A percentile compares a stretch with the other conserved stretches of the same genome.
phyloP scores from a whole-genome alignment of 2,888 invertebrate genomes.

The Lordiphosa fenestrarum region DNA sequence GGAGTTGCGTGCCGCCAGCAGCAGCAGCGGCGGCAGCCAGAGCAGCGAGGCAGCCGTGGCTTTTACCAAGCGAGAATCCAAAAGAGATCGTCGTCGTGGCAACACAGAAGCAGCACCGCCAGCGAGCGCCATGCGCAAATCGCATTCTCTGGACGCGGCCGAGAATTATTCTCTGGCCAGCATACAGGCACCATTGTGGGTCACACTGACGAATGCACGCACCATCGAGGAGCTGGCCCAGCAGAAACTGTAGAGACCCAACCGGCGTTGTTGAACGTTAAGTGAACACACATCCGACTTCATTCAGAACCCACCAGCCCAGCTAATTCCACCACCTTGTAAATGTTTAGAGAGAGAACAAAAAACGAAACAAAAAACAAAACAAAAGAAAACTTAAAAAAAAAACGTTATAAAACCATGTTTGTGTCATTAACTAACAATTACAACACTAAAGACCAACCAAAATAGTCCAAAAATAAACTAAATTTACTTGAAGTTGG shows the following conservation, averaged over 20 bases:
- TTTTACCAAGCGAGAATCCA: constrained; percentile 46
- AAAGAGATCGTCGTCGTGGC: constrained; percentile 33
- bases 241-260: constrained; percentile 57
- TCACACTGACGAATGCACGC: constrained; percentile 88
- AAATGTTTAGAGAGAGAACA: constrained; percentile 27
- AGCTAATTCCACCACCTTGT: constrained; percentile 12
- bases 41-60: constrained; percentile 43
- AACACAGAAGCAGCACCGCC: constrained; percentile 15
- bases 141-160: constrained; percentile 69
- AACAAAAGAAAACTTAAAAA: constrained; percentile 2
- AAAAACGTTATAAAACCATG: constrained; percentile 8
- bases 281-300: no score
- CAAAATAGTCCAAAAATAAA: constrained; percentile 33
- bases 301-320: no score
- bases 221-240: constrained; percentile 80
- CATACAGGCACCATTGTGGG: constrained; percentile 90
- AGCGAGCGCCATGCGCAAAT: constrained; percentile 61
- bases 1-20: constrained; percentile 53
- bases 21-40: constrained; percentile 16
- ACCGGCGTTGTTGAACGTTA: neutral
- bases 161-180: constrained; percentile 79
- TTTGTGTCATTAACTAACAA: constrained; percentile 15
- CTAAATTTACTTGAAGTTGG: neutral
- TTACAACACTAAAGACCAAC: constrained; percentile 31
- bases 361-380: constrained; percentile 1